Conservation (phyloP, 2,797 vertebrate species). For the Neoniphon sammara region DNA sequence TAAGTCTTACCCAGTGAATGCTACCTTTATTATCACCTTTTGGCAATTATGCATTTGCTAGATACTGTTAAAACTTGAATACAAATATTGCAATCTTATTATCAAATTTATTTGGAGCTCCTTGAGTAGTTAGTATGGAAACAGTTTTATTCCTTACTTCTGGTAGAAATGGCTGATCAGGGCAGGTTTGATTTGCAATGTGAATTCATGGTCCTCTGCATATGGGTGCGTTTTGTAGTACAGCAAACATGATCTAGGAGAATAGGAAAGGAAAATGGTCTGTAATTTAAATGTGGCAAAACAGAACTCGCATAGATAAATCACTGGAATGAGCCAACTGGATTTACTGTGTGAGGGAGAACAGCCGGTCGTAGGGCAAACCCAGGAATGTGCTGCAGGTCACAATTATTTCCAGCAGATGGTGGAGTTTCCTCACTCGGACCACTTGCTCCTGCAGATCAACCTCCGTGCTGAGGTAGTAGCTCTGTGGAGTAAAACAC, state of each 20-base stretch:
- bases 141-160: conserved; percentile 80
- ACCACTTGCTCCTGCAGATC: conserved; percentile 91
- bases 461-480: conserved; percentile 88
- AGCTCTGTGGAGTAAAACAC: conserved; percentile 81
- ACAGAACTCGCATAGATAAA: background rate
- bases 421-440: conserved; percentile 92
- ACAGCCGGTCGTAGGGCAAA: conserved; percentile 91
- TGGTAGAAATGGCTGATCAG: conserved; percentile 91
- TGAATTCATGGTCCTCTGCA: conserved; percentile 90
- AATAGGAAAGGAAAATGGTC: conserved; percentile 3
- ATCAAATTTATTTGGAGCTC: background rate
- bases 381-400: conserved; percentile 89
- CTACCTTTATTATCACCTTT: background rate
- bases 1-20: background rate
- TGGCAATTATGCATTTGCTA: too few species aligned
- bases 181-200: conserved; percentile 88
- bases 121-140: background rate
- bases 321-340: background rate
- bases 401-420: conserved; percentile 92
- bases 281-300: background rate
- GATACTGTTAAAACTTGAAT: conserved; percentile 9
- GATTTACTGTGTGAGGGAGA: conserved; percentile 91
- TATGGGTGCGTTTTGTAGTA: conserved; percentile 91
- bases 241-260: conserved; percentile 89
- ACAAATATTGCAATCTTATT: background rate